Conservation (phyloP, 2,797 vertebrate species). For the Hylomyscus alleni region DNA sequence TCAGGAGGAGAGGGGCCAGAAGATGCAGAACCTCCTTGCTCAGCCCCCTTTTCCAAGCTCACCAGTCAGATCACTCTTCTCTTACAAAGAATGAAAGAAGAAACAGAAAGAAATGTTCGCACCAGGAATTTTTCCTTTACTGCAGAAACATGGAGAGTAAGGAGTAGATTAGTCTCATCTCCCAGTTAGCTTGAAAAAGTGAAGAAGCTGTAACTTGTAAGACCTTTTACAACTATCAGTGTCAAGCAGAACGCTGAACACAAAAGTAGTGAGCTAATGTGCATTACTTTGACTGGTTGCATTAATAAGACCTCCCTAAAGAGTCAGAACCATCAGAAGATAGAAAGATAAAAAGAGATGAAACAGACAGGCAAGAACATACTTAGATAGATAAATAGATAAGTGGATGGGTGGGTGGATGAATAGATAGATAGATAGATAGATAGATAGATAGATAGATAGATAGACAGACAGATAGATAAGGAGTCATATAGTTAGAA, state of each 20-base stretch:
- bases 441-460: background rate
- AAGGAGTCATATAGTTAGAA: background rate
- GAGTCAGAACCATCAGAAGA: background rate
- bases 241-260: background rate
- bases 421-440: background rate
- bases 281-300: background rate
- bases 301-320: background rate
- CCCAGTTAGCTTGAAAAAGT: background rate
- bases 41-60: background rate
- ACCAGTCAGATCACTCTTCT: background rate
- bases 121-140: background rate
- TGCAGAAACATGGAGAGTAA: background rate
- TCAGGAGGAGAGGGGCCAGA: background rate
- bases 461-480: background rate
- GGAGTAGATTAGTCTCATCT: conserved; percentile 25
- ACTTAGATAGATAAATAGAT: background rate
- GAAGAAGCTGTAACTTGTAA: background rate
- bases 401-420: background rate
- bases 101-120: background rate
- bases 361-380: background rate
- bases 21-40: background rate
- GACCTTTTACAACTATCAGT: conserved; percentile 29
- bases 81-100: background rate
- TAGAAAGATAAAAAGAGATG: background rate
- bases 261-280: background rate